A percentile compares a stretch with the other conserved stretches of the same genome.
These are phyloP conservation scores for Lycodopsis pacificus DNA, from an alignment of 2,797 vertebrate genomes.

Conservation along the genomic window DNA sequence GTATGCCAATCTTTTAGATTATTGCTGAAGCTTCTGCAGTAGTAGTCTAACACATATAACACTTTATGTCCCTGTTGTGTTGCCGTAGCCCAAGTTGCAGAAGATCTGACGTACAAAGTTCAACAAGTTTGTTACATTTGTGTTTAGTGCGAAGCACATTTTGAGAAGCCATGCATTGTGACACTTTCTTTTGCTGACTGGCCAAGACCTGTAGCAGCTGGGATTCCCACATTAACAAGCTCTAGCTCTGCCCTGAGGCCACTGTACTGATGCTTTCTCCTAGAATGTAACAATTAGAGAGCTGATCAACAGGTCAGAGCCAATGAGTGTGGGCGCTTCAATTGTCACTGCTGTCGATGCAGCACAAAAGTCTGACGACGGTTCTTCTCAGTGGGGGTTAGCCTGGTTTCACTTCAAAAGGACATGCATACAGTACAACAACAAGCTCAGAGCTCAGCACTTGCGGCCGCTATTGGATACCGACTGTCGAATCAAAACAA, in stretches of 20 bases:
- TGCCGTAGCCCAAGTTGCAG: background rate
- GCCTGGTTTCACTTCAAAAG: slow-evolving; percentile 70
- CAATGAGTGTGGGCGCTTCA: slow-evolving; percentile 1
- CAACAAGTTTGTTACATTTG: background rate
- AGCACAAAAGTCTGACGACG: slow-evolving; percentile 30
- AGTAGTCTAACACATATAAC: background rate
- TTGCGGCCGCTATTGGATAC: slow-evolving; percentile 59
- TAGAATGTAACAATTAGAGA: background rate
- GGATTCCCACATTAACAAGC: background rate
- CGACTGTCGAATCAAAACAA: slow-evolving; percentile 80
- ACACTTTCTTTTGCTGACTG: slow-evolving; percentile 19
- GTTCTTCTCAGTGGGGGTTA: slow-evolving; percentile 36
- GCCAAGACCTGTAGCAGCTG: background rate
- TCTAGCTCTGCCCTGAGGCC: background rate
- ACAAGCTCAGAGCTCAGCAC: slow-evolving; percentile 69
- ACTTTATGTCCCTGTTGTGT: background rate
- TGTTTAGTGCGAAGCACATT: slow-evolving; percentile 5
- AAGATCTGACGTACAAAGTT: background rate
- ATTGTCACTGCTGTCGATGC: slow-evolving; percentile 21
- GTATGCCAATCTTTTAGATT: slow-evolving; percentile 13
- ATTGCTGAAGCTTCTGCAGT: slow-evolving; percentile 21
- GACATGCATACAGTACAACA: slow-evolving; percentile 72
- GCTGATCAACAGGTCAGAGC: slow-evolving; percentile 14
- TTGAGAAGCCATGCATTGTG: background rate
- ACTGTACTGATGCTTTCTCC: background rate